Base-by-base conservation (phyloP, 2,888 invertebrate genomes). In the Pristionchus japonicus region DNA sequence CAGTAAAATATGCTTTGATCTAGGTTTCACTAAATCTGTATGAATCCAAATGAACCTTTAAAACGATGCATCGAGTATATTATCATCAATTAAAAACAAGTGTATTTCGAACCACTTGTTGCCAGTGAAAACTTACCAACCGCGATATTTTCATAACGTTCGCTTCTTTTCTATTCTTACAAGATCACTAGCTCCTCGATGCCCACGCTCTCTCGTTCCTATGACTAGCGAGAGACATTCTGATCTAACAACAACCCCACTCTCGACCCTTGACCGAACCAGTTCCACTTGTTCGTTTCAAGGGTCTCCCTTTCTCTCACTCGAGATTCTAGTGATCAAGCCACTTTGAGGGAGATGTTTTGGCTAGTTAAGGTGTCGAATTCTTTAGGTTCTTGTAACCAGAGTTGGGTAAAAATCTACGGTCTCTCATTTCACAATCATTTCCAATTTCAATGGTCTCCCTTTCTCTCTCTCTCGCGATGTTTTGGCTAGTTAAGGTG, bases 221-320 rank as follows among this genome's bases (percentile, higher is more conserved):
- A 23, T 9, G 61, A 27, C 52, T 23, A 13, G 27, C 61, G 61
- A 61, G 61, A 6, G 61, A 61, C 67, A 34, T 67, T 27, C 27
- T 27, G 67, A n/a, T n/a, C n/a, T n/a, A n/a, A n/a, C n/a, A n/a
- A 27, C 52, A 52, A 17, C 52, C 20, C 23, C 52, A 67, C 34
- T 27, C 61, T 27, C 34, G 67, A 67, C 67, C 67, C 67, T 67
- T 67, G 67, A 67, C 67, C 67, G 67, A 67, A 67, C 67, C 67
- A 67, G 67, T 67, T 67, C 34, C n/a, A 52, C 52, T 52, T 52
- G 13, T 23, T 52, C 52, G 20, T 3, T 67, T 67, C 67, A 67
- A 67, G 27, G 27, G 67, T 27, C 31, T 34, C 17, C 34, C 34
- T 67, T 34, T 52, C 17, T 52, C 67, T 3, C 64, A 27, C 64